Conservation (phyloP, 2,113 vertebrate species). For the Dipodomys ordii region DNA sequence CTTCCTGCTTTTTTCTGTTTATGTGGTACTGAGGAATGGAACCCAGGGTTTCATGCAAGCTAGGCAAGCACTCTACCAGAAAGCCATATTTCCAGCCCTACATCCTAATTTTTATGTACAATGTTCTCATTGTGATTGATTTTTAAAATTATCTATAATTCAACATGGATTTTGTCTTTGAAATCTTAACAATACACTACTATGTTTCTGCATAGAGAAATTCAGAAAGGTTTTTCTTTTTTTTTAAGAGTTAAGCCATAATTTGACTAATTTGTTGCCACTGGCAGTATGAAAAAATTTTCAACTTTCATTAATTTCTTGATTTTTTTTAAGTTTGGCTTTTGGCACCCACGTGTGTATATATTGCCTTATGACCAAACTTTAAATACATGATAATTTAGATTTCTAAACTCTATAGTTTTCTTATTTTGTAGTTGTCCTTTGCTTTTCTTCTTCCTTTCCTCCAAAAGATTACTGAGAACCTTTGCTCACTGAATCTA, state of each 20-base stretch:
- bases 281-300: constrained; percentile 7
- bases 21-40: too few species aligned
- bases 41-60: too few species aligned
- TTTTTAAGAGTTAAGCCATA: not conserved
- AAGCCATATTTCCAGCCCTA: too few species aligned
- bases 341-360: not conserved
- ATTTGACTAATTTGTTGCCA: not conserved
- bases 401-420: not conserved
- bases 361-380: not conserved
- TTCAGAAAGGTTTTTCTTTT: not conserved
- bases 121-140: not conserved
- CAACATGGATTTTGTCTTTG: constrained; percentile 36
- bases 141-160: constrained; percentile 24
- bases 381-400: constrained; percentile 28
- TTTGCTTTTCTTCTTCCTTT: not conserved
- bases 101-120: not conserved
- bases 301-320: constrained; percentile 30
- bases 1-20: too few species aligned
- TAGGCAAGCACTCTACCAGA: too few species aligned
- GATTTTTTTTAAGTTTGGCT: not conserved
- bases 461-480: not conserved
- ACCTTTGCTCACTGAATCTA: not conserved
- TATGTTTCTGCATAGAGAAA: not conserved
- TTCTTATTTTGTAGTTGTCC: not conserved
- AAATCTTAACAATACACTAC: not conserved